These are phyloP conservation scores for Drosophila ambigua DNA, from an alignment of 1,140 invertebrate genomes.

Conservation along the genomic window DNA sequence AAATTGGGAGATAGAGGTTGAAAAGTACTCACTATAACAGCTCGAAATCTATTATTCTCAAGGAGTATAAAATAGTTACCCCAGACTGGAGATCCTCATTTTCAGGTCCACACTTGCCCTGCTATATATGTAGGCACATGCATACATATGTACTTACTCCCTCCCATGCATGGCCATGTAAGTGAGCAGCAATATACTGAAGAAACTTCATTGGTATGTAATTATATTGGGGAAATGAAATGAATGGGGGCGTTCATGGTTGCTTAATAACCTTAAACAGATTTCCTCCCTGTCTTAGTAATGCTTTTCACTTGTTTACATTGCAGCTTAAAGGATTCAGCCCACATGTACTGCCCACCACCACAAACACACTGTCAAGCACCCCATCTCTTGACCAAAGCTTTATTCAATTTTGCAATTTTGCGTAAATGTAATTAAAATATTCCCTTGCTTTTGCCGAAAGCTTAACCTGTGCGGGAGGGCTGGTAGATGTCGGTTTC, in stretches of 20 bases:
- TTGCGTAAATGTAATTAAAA: constrained; percentile 81
- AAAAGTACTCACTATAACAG: no score
- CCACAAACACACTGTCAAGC: constrained; percentile 18
- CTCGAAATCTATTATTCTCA: no score
- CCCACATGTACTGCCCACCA: constrained; percentile 3
- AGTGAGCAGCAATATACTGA: no score
- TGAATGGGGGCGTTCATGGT: constrained; percentile 18
- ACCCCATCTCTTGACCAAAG: constrained; percentile 20
- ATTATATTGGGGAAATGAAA: constrained; percentile 14
- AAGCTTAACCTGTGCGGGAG: constrained; percentile 52
- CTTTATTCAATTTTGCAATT: constrained; percentile 76
- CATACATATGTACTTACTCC: no score
- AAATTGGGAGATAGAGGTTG: no score
- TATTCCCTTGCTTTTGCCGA: constrained; percentile 64
- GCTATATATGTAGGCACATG: no score
- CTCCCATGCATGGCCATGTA: no score
- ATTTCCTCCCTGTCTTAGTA: constrained; percentile 58
- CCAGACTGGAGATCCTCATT: no score
- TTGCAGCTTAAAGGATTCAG: constrained; percentile 61
- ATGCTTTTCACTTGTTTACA: constrained; percentile 77
- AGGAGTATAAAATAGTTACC: no score
- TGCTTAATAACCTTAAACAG: constrained; percentile 52
- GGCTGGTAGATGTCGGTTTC: constrained; percentile 17
- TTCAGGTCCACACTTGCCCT: no score
- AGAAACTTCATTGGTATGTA: constrained; percentile 3